Base-by-base conservation (phyloP, 2,888 invertebrate species). In the Plusia festucae region DNA sequence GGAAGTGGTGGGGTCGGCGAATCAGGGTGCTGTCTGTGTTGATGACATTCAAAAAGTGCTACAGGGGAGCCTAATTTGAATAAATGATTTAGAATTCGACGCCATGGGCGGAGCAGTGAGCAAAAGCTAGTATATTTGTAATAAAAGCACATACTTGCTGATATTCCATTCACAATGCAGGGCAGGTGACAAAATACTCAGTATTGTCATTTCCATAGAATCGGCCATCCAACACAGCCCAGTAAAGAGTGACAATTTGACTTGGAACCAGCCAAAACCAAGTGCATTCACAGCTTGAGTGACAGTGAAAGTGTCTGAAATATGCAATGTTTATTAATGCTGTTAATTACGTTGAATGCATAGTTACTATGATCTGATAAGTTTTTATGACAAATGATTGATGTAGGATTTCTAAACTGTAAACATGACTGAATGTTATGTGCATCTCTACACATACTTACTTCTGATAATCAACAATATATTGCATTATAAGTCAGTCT, bases 161-260 rank as follows among this genome's bases (percentile, higher is more conserved):
- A 99, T 97, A 85, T 97, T 97, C 99, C 99, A 99, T 89, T 98
- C 98, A 90, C 99, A 99, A 87, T 98, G 98, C 60, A 99, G 94
- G 0, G 99, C 98, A 13, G 99, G 99, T 16, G 98, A 98, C 46
- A 99, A 93, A 72, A 99, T 98, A 81, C 98, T 98, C 44, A 99
- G 94, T 83, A 99, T 98, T 86, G 99, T 99, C 98, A 99, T 99
- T 94, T 99, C 99, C 99, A 99, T 99, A 62, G 99, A 98, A 90
- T 99, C 99, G 0, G 99, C 98, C 99, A 99, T 99, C 99, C 98
- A 98, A 87, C 98, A 98, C 0, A 98, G 93, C 0, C 98, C 98
- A 18, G 98, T 98, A 85, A 97, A 97, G 18, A 98, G 93, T 0
- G 98, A 98, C 53, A 98, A 88, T 88, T 98, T 98, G 0, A 98